A percentile compares a stretch with the other conserved stretches of the same genome.
Evolutionary conservation across 2,888 invertebrate genomes (phyloP).

Genomic region (Hoplodrina blanda): DNA sequence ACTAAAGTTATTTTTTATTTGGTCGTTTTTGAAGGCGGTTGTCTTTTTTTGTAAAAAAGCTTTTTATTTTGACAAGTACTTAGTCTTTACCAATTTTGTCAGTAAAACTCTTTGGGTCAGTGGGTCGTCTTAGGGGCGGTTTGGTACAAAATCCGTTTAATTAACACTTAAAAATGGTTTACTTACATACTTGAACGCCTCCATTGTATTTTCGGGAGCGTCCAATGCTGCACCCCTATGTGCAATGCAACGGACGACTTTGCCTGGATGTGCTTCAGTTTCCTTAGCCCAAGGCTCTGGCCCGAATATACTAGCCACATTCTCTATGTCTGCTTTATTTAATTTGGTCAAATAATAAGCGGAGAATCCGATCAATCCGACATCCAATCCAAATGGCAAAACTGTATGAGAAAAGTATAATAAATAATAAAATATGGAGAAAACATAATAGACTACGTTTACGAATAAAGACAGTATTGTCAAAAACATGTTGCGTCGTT

Average conservation of each 20-base stretch:
- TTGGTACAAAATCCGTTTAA: neutral
- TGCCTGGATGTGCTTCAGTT: conserved; percentile 80
- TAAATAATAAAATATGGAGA: conserved; percentile 72
- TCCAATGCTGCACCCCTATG: conserved; percentile 94
- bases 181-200: conserved; percentile 93
- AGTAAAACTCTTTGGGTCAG: conserved; percentile 3
- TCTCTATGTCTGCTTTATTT: conserved; percentile 80
- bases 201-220: conserved; percentile 95
- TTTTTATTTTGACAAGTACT: too few species aligned
- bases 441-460: conserved; percentile 74
- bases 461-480: conserved; percentile 72
- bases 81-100: too few species aligned
- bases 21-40: too few species aligned
- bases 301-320: conserved; percentile 88
- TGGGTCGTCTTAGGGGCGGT: too few species aligned
- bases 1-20: too few species aligned
- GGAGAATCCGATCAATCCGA: conserved; percentile 79
- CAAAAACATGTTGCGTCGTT: conserved; percentile 80
- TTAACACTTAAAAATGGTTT: conserved; percentile 1
- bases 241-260: conserved; percentile 92
- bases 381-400: conserved; percentile 82
- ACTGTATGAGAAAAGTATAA: conserved; percentile 81
- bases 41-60: too few species aligned
- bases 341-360: conserved; percentile 82
- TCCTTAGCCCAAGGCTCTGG: conserved; percentile 86